These are phyloP conservation scores for Maniola jurtina DNA, from an alignment of 1,140 invertebrate genomes.

Conservation along the genomic window DNA sequence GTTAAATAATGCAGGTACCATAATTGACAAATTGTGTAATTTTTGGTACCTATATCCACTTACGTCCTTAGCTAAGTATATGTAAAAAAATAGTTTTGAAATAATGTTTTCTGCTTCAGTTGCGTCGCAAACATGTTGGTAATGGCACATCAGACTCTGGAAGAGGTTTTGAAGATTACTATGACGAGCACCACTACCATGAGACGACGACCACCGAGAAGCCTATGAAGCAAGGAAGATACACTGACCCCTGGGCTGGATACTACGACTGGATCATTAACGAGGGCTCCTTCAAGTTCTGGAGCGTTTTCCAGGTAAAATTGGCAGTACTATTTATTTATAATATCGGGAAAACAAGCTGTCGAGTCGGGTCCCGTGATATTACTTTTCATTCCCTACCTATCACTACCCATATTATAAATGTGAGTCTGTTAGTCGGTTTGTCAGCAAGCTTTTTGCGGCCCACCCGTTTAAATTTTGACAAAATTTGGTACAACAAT, in stretches of 20 bases:
- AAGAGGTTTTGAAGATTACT: constrained; percentile 66
- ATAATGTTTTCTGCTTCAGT: constrained; percentile 36
- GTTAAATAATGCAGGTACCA: too few relatives aligned
- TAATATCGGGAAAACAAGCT: too few relatives aligned
- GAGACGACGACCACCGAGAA: constrained; percentile 61
- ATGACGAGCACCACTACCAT: constrained; percentile 63
- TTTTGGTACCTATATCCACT: neutral
- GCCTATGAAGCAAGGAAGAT: constrained; percentile 68
- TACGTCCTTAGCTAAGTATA: too few relatives aligned
- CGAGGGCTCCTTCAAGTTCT: constrained; percentile 92
- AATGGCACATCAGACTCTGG: constrained; percentile 46
- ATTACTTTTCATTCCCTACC: too few relatives aligned
- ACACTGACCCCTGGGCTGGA: constrained; percentile 84
- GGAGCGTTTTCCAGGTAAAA: constrained; percentile 88
- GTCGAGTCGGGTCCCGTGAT: too few relatives aligned
- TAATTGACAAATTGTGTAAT: too few relatives aligned
- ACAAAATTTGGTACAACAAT: too few relatives aligned
- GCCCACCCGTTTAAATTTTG: too few relatives aligned
- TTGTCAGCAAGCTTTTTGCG: too few relatives aligned
- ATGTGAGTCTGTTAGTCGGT: too few relatives aligned
- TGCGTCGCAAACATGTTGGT: constrained; percentile 35
- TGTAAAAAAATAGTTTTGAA: neutral
- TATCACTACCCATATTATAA: too few relatives aligned
- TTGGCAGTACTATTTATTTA: too few relatives aligned
- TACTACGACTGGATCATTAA: constrained; percentile 92